Conservation (phyloP, 1,140 invertebrate genomes). For the Pachyrhynchus sulphureomaculatus region DNA sequence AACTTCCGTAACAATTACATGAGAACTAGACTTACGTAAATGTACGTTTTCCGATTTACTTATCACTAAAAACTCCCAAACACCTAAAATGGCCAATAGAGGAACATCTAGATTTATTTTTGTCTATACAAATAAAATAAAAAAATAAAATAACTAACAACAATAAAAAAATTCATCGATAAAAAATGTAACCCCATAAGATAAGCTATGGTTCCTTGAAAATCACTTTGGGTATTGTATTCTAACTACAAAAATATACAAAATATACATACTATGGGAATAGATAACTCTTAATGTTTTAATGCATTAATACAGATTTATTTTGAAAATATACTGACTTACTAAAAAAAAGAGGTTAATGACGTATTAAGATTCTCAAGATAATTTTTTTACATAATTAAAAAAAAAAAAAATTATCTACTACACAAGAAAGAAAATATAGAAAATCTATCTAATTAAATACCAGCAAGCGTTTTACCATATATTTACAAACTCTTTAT, state of each 20-base stretch:
- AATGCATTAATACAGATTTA: neutral
- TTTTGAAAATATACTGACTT: neutral
- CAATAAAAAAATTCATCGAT: neutral
- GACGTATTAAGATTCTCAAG: no score
- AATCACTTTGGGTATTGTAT: neutral
- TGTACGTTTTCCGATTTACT: no score
- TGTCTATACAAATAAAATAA: neutral
- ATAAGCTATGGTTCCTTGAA: conserved; percentile 11
- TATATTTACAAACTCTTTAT: no score
- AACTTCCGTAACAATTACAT: no score
- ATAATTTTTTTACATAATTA: no score
- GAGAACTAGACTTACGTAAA: no score
- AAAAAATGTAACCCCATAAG: neutral
- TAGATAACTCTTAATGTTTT: conserved; percentile 9
- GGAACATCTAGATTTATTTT: neutral
- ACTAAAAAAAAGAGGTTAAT: no score
- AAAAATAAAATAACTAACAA: neutral
- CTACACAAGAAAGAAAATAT: no score
- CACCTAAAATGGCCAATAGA: conserved; percentile 2
- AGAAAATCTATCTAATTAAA: no score
- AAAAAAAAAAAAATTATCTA: no score
- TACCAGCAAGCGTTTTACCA: no score
- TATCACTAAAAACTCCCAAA: neutral
- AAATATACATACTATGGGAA: conserved; percentile 28
- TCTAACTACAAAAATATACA: conserved; percentile 33